Evolutionary conservation across 2,113 vertebrate genomes (phyloP), one percentile per base, ranked within the genome.

Genomic region (Amphiprion ocellaris): DNA sequence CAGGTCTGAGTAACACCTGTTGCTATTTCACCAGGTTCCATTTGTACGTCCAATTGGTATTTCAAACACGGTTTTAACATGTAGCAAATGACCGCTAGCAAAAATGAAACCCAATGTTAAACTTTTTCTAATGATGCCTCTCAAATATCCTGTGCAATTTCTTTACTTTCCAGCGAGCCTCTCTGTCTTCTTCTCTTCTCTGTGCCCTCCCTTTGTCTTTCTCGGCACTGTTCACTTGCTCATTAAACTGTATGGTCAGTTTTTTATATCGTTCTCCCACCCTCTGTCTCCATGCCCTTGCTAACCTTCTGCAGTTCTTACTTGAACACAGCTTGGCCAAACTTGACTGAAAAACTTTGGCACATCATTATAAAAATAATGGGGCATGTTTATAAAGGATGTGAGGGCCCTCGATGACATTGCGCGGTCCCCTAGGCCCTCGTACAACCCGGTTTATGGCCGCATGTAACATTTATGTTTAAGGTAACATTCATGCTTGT

Each of bases 401-500:
- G 70, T 41, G 44, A 75, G 61, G 62, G 64, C 56, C 78, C 68
- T 85, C 67, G 67, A 16, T 89, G 92, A 90, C 90, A 87, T 87
- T 85, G 82, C 4, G 53, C 73, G 26, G 60, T 89, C 81, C 88
- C 88, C 21, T 5, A 61, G 79, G 88, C 55, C 63, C 71, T 56
- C n/a, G 0, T 61, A 77, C 82, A 84, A 87, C 85, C 77, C 67
- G 68, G 81, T 91, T 91, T 91, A 84, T 77, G 69, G 55, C 47
- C 2, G 49, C 30, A 77, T 72, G 61, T 83, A 79, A 70, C 79
- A 80, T 86, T 87, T 83, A 84, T 85, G 87, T 83, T 79, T 87
- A 85, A 85, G 84, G 85, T 87, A 90, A 92, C 89, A 93, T 90
- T 92, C 86, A 90, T 85, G 90, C 85, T 90, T 89, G 83, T 86